phyloP scores from a whole-genome alignment of 1,140 invertebrate species.

The Eciton burchellii region DNA sequence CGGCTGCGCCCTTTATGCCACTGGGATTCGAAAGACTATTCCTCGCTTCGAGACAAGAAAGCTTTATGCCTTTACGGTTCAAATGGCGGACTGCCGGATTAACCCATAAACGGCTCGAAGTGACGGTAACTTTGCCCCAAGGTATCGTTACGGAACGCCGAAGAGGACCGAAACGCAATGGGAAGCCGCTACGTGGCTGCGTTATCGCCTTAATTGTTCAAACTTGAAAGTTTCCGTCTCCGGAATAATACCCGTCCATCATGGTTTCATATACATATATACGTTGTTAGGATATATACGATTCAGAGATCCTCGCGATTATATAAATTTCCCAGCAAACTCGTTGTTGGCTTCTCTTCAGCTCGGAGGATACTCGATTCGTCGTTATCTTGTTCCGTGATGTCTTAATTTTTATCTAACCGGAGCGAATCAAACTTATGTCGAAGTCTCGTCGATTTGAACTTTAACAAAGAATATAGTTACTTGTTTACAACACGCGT shows the following conservation, averaged over 20 bases:
- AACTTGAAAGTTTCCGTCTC: constrained; percentile 32
- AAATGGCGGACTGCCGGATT: constrained; percentile 66
- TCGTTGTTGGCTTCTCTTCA: neutral
- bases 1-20: constrained; percentile 37
- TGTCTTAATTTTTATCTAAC: constrained; percentile 16
- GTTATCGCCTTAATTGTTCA: constrained; percentile 68
- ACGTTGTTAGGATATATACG: constrained; percentile 24
- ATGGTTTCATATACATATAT: constrained; percentile 27
- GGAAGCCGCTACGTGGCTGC: constrained; percentile 53
- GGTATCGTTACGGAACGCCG: constrained; percentile 68
- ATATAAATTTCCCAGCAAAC: neutral
- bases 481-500: no score
- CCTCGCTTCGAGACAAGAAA: constrained; percentile 59
- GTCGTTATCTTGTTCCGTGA: neutral
- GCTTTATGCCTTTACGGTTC: constrained; percentile 72
- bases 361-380: constrained; percentile 1
- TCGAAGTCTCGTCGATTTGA: constrained; percentile 7
- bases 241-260: constrained; percentile 17
- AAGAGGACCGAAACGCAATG: constrained; percentile 63
- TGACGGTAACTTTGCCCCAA: constrained; percentile 68
- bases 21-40: constrained; percentile 67
- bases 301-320: neutral
- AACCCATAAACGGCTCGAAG: constrained; percentile 68
- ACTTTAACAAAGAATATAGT: neutral
- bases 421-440: neutral